Base-by-base conservation (phyloP, 2,888 invertebrate genomes). In the Chymomyza amoena region DNA sequence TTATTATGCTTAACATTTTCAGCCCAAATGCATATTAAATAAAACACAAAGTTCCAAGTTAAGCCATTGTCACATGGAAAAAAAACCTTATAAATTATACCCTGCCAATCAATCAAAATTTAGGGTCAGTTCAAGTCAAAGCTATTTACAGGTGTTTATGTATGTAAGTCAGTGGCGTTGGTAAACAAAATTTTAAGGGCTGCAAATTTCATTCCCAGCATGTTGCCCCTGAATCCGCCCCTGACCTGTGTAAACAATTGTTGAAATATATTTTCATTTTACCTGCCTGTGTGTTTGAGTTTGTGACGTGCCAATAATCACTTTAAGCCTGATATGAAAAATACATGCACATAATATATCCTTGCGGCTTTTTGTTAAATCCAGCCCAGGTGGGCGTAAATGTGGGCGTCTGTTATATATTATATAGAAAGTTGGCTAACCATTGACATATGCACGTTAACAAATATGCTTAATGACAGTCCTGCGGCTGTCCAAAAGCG, bases 281-380 rank as follows among this genome's bases (percentile, higher is more conserved):
- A 16, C 18, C 16, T 25, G 57, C 20, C 6, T 57, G 28, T 18
- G 18, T 6, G 28, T 25, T 4, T 9, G 56, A 3, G 57, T 25
- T 57, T 57, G 18, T 57, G 57, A 57, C 57, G 57, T 64, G 68
- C 60, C 72, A 66, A 87, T 81, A 84, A 87, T 77, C 81, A 57
- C 87, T 83, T 65, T 77, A 84, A 84, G 85, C 72, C 84, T 70
- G 69, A 71, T 86, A 77, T 76, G 68, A 51, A 50, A 66, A 68
- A 50, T 56, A 69, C 64, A 36, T 7, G 61, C 10, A 28, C n/a
- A 36, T 45, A 45, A 45, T 45, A 45, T 45, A 45, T 45, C 39
- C 39, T 13, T 45, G 39, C 13, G 39, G 39, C 39, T 45, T 45
- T 32, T 45, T 45, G 39, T 45, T 45, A 13, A 45, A 15, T 10